These are phyloP conservation scores for Delichon dasypus DNA, from an alignment of 2,797 vertebrate species.

Conservation along the genomic window DNA sequence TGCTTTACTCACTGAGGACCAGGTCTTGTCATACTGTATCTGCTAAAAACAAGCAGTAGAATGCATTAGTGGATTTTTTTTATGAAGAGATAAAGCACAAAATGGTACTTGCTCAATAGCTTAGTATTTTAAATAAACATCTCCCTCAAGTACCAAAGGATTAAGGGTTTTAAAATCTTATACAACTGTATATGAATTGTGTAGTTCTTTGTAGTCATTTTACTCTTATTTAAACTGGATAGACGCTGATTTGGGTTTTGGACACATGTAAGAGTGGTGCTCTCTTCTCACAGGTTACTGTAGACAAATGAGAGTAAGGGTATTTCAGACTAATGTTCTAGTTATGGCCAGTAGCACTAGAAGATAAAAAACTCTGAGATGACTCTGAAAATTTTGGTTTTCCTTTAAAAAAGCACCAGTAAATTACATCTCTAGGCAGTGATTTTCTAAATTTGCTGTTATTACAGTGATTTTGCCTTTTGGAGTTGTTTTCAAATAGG, in stretches of 20 bases:
- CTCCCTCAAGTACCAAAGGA: not conserved
- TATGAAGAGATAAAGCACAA: not conserved
- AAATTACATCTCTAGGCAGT: not conserved
- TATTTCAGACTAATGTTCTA: not conserved
- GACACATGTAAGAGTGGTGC: not conserved
- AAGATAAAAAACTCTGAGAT: not conserved
- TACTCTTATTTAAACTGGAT: not conserved
- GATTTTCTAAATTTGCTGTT: not conserved
- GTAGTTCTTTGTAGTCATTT: not conserved
- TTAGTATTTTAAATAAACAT: not conserved
- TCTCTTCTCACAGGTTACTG: not conserved
- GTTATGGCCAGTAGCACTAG: not conserved
- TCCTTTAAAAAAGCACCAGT: not conserved
- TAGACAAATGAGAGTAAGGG: not conserved
- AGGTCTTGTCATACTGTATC: not conserved
- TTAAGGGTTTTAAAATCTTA: not conserved
- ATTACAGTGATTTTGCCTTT: not conserved
- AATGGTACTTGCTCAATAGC: not conserved
- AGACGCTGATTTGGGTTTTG: not conserved
- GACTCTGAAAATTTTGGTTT: not conserved
- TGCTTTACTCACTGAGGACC: not conserved
- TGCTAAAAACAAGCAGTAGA: not conserved
- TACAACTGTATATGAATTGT: not conserved
- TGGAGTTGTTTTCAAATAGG: not conserved
- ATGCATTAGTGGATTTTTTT: not conserved